Evolutionary conservation across 1,140 invertebrate genomes (phyloP), one percentile per base, ranked within the genome.

Genomic region (Drosophila nasuta): DNA sequence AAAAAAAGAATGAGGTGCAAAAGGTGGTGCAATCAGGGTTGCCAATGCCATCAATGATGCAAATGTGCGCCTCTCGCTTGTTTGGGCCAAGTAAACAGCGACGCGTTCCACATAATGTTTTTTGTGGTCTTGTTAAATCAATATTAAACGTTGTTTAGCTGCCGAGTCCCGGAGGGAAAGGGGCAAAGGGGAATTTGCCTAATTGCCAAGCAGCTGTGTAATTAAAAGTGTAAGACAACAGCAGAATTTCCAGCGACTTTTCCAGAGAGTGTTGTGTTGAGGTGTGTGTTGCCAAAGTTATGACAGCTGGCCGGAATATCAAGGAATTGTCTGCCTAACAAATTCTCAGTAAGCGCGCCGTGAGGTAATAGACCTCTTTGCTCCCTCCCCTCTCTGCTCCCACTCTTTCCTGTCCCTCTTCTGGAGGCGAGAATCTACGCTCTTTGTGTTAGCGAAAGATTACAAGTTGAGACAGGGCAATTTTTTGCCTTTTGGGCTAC

Each of bases 61-160:
- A 38, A 38, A 38, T 38, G 10, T 8, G 10, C 35, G 35, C 35
- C 35, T 7, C 7, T 1, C 35, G 35, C 81, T 85, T 85, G 78
- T 87, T 87, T 87, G 71, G 73, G 46, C 82, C 62, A 66, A 58
- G 82, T 83, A 83, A 87, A 82, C 64, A 88, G 43, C 59, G 64
- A 79, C 70, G 79, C 81, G 78, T 58, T 78, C 58, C 46, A 56
- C 15, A 75, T 81, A 52, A 52, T 25, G 20, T 8, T 67, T 52
- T 74, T 43, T 46, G 63, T 52, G 51, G 43, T 62, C 57, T 79
- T 76, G 74, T 76, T 79, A 67, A 79, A 76, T 79, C 77, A 79
- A 79, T 79, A 75, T 65, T 38, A 58, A 71, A 33, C 15, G 13
- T 56, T 38, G 28, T 17, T 33, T 4, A 25, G 46, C 46, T 8